Base-by-base conservation (phyloP, 2,888 invertebrate genomes). In the Zhengitettix transpicula region DNA sequence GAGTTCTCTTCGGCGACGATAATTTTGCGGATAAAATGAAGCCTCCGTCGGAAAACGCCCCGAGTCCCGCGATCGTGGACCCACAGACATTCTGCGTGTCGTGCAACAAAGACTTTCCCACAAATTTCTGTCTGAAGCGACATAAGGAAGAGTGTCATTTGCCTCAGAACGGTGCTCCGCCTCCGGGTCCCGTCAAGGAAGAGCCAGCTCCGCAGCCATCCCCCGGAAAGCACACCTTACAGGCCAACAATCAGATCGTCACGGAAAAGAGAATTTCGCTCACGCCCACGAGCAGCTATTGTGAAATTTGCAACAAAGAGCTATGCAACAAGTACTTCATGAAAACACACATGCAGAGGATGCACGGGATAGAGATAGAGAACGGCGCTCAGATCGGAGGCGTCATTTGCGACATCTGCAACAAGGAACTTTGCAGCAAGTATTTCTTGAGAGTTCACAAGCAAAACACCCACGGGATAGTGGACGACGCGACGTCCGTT, bases 301-400 rank as follows among this genome's bases (percentile, higher is more conserved):
- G 97, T 72, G 95, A 95, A 72, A 94, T 97, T 65, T 97, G 97
- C 75, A 96, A 97, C 77, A 97, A 97, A 75, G 96, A 98, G 75
- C 77, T 99, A 67, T 99, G 98, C 78, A 99, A 99, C 78, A 99
- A 99, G 74, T 99, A 99, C 73, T 99, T 99, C 75, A 92, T 99
- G 88, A 94, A 97, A 73, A 98, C 97, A 1, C 99, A 99, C 77
- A 97, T 97, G 93, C 88, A 95, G 71, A 86, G 96, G 71, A 97
- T 99, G 92, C 99, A 94, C 74, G 93, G 93, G 54, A 94, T 94
- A 68, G 91, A 92, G 71, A 86, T 94, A 57, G 92, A 93, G 74
- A 91, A 90, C 69, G 92, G 91, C 17, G 88, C 92, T 44, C 91
- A 90, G 72, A 87, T 93, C 51, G 93, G 93, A 9, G 94, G 94